phyloP scores from a whole-genome alignment of 2,888 invertebrate genomes.

The Eudemis profundana region DNA sequence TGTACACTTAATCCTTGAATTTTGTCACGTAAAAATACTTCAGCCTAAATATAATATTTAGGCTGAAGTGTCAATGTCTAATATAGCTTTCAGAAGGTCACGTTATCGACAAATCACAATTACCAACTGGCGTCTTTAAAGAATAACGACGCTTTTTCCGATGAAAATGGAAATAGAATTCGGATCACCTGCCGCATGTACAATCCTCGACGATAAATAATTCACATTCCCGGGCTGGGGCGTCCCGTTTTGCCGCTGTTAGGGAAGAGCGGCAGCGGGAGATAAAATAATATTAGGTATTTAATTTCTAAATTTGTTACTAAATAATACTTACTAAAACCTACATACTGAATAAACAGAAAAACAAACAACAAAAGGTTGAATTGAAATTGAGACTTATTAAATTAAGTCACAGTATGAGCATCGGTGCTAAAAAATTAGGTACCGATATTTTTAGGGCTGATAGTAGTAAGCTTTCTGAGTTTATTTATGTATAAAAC shows the following conservation, averaged over 20 bases:
- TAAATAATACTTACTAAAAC: too few species aligned
- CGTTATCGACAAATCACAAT: conserved; percentile 38
- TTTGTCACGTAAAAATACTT: too few species aligned
- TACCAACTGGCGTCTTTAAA: conserved; percentile 21
- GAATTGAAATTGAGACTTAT: too few species aligned
- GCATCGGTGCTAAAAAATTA: too few species aligned
- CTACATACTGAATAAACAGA: too few species aligned
- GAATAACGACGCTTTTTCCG: conserved; percentile 38
- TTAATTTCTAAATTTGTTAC: too few species aligned
- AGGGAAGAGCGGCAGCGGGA: neutral
- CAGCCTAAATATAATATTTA: neutral
- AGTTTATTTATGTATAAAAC: too few species aligned
- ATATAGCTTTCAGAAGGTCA: conserved; percentile 7
- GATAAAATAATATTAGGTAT: neutral
- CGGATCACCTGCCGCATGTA: conserved; percentile 43
- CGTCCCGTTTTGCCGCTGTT: neutral
- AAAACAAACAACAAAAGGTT: too few species aligned
- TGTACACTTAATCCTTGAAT: too few species aligned
- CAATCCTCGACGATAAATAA: conserved; percentile 41
- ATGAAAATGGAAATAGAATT: conserved; percentile 36
- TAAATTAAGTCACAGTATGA: too few species aligned
- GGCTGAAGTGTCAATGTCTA: neutral
- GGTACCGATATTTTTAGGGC: too few species aligned
- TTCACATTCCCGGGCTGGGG: conserved; percentile 37
- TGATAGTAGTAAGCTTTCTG: too few species aligned